Evolutionary conservation across 2,888 invertebrate species (phyloP).

Genomic region (Amiota communis): DNA sequence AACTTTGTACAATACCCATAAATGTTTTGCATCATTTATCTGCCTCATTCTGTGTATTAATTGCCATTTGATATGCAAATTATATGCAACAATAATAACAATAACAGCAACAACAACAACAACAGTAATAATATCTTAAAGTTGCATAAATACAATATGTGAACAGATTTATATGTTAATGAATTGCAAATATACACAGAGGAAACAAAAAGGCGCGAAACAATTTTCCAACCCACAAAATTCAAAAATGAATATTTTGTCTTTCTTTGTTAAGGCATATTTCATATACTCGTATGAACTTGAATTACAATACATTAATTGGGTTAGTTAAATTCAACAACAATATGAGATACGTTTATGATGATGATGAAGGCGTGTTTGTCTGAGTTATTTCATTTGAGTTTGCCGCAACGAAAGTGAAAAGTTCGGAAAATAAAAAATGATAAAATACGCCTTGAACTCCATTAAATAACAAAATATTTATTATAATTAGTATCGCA

Average conservation of each 20-base stretch:
- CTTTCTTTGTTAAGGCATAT: not conserved
- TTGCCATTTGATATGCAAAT: conserved; percentile 64
- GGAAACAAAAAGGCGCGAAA: conserved; percentile 56
- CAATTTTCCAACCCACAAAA: conserved; percentile 58
- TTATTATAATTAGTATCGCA: conserved; percentile 22
- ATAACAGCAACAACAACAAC: not conserved
- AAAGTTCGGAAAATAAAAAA: not conserved
- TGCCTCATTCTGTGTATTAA: conserved; percentile 44
- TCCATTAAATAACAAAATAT: not conserved
- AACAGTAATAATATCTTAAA: conserved; percentile 53
- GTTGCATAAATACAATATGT: conserved; percentile 34
- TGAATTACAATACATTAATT: conserved; percentile 51
- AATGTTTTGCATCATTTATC: conserved; percentile 4
- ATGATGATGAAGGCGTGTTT: not conserved
- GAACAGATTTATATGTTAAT: conserved; percentile 26
- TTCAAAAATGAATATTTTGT: not conserved
- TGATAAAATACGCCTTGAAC: not conserved
- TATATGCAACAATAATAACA: conserved; percentile 11
- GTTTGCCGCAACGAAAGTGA: not conserved
- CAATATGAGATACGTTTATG: too few relatives aligned
- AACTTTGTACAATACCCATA: not conserved
- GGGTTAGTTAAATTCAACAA: conserved; percentile 46
- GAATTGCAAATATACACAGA: conserved; percentile 41
- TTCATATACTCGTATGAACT: conserved; percentile 45
- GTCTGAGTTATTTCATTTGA: not conserved